Evolutionary conservation across 1,140 invertebrate species (phyloP).

Genomic region (Neelides sp.): DNA sequence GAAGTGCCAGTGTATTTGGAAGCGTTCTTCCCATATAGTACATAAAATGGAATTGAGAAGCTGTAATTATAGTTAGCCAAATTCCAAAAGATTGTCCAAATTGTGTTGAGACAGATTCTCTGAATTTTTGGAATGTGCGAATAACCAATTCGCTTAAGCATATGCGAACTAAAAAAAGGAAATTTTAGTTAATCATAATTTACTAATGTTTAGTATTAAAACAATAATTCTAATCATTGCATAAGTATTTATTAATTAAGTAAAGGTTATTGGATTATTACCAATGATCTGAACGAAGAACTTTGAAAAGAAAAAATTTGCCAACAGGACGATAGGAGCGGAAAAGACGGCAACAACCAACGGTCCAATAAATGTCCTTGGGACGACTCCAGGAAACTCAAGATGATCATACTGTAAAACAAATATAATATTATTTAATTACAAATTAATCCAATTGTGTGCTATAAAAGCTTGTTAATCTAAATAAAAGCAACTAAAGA

Average conservation of each 20-base stretch:
- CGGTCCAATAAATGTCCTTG: constrained; percentile 88
- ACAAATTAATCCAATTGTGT: too few relatives aligned
- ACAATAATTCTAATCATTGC: background rate
- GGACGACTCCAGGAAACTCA: constrained; percentile 96
- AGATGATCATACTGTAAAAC: constrained; percentile 92
- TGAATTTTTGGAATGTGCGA: constrained; percentile 55
- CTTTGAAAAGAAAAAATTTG: constrained; percentile 64
- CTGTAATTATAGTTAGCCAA: constrained; percentile 73
- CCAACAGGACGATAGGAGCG: constrained; percentile 56
- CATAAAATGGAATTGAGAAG: constrained; percentile 94
- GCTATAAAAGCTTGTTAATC: too few relatives aligned
- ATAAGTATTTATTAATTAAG: background rate
- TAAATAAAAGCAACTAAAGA: too few relatives aligned
- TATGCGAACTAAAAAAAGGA: constrained; percentile 55
- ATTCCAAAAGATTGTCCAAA: constrained; percentile 64
- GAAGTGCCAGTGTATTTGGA: constrained; percentile 90
- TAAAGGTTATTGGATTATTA: constrained; percentile 49
- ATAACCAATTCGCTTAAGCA: constrained; percentile 63
- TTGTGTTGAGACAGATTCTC: constrained; percentile 52
- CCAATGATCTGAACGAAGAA: constrained; percentile 82
- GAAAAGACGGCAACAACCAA: constrained; percentile 65
- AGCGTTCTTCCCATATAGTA: constrained; percentile 88
- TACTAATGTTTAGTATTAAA: constrained; percentile 19
- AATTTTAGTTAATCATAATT: constrained; percentile 4
- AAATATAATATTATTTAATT: too few relatives aligned